phyloP scores from a whole-genome alignment of 1,140 invertebrate species.

The Neodiprion fabricii region DNA sequence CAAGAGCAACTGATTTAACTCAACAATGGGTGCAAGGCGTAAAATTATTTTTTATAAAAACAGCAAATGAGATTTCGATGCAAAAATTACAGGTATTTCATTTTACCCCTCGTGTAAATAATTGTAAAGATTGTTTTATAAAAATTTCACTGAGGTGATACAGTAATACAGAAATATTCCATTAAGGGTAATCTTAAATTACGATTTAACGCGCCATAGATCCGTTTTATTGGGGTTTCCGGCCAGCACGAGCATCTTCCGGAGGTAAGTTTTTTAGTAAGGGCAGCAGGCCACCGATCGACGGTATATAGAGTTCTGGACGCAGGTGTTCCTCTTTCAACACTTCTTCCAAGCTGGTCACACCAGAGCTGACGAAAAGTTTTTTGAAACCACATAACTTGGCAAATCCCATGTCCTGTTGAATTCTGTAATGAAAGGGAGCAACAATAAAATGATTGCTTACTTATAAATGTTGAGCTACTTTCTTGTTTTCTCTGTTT shows the following conservation, averaged over 20 bases:
- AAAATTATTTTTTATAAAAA: no score
- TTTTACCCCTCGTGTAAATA: no score
- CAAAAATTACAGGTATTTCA: no score
- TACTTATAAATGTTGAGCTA: neutral
- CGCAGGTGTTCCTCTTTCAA: neutral
- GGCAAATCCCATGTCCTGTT: conserved; percentile 65
- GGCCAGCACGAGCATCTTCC: neutral
- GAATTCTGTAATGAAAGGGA: conserved; percentile 49
- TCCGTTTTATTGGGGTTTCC: neutral
- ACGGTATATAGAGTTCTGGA: neutral
- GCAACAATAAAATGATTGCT: neutral
- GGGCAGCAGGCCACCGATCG: neutral
- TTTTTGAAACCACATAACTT: conserved; percentile 63
- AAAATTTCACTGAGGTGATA: no score
- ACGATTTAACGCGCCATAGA: neutral
- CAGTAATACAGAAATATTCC: no score
- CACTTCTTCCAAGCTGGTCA: conserved; percentile 47
- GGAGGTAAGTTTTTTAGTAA: neutral
- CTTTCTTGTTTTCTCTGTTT: conserved; percentile 2
- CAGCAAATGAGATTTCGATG: no score
- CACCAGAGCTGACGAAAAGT: conserved; percentile 60
- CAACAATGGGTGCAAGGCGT: no score
- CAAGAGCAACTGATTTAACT: neutral
- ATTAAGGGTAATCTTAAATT: neutral
- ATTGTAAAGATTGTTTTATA: no score